Percentiles rank a stretch among this genome's conserved stretches.
These are phyloP conservation scores for Carposina sasakii DNA, from an alignment of 1,140 invertebrate genomes.

Conservation along the genomic window DNA sequence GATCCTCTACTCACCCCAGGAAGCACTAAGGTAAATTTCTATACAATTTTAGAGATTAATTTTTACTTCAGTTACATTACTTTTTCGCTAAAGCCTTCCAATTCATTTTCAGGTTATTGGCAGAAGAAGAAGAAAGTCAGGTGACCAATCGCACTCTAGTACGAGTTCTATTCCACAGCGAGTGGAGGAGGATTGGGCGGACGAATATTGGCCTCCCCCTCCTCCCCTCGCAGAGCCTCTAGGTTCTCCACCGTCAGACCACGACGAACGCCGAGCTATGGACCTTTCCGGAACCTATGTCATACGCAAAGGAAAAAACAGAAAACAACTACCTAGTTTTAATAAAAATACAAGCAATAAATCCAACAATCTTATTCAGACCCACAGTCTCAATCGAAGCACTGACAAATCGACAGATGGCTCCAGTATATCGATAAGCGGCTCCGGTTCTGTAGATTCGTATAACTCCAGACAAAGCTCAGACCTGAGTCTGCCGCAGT, in stretches of 20 bases:
- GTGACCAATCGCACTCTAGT: slow-evolving; percentile 73
- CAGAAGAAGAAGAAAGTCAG: slow-evolving; percentile 75
- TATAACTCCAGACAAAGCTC: slow-evolving; percentile 75
- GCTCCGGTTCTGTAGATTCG: slow-evolving; percentile 72
- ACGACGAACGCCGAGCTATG: slow-evolving; percentile 68
- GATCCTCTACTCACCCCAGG: slow-evolving; percentile 81
- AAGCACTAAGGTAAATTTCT: slow-evolving; percentile 77
- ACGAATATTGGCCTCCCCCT: slow-evolving; percentile 79
- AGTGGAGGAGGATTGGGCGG: slow-evolving; percentile 68
- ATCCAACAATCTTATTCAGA: slow-evolving; percentile 57
- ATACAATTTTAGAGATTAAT: neutral
- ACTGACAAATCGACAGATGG: slow-evolving; percentile 68
- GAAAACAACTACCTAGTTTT: slow-evolving; percentile 67
- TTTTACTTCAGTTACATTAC: no score
- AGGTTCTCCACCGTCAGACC: slow-evolving; percentile 79
- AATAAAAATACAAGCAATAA: slow-evolving; percentile 63
- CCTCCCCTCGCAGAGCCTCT: slow-evolving; percentile 76
- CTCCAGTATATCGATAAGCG: slow-evolving; percentile 69
- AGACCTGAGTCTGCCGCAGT: slow-evolving; percentile 73
- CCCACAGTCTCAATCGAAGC: slow-evolving; percentile 60
- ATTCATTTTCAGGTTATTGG: slow-evolving; percentile 71
- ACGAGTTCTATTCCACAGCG: slow-evolving; percentile 75
- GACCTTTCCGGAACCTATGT: slow-evolving; percentile 82
- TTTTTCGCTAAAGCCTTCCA: neutral
- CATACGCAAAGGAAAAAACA: slow-evolving; percentile 77